Conservation (phyloP, 2,797 vertebrate species). For the Chloroceryle amazona region DNA sequence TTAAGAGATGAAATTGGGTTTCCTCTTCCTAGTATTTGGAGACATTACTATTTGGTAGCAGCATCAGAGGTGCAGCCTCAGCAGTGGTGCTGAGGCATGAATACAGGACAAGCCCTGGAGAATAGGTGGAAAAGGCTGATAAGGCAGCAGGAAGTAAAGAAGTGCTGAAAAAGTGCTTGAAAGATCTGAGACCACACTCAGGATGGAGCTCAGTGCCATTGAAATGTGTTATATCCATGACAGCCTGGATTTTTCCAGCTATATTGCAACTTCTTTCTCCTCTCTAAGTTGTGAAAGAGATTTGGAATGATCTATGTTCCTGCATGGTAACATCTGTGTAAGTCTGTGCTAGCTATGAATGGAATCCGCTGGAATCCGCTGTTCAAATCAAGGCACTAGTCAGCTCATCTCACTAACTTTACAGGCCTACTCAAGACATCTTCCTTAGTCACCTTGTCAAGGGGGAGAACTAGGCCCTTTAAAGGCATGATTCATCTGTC, state of each 20-base stretch:
- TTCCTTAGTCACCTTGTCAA: neutral
- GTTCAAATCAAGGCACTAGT: neutral
- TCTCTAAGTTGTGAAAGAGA: neutral
- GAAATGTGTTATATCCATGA: neutral
- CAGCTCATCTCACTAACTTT: neutral
- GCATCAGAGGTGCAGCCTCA: neutral
- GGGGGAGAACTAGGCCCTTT: neutral
- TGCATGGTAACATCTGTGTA: neutral
- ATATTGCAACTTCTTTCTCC: neutral
- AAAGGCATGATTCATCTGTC: neutral
- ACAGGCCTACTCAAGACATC: neutral
- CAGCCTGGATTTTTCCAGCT: neutral
- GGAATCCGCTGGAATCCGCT: neutral
- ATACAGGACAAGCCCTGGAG: neutral
- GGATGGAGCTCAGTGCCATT: neutral
- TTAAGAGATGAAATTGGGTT: neutral
- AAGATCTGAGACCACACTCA: neutral
- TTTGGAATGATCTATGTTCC: neutral
- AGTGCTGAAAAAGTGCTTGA: neutral
- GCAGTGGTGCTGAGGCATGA: neutral
- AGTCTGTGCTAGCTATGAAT: neutral
- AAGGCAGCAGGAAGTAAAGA: neutral
- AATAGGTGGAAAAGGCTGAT: neutral
- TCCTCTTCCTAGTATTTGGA: neutral
- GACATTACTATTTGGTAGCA: neutral